Conservation (phyloP, 2,113 vertebrate species). For the Prolemur simus region DNA sequence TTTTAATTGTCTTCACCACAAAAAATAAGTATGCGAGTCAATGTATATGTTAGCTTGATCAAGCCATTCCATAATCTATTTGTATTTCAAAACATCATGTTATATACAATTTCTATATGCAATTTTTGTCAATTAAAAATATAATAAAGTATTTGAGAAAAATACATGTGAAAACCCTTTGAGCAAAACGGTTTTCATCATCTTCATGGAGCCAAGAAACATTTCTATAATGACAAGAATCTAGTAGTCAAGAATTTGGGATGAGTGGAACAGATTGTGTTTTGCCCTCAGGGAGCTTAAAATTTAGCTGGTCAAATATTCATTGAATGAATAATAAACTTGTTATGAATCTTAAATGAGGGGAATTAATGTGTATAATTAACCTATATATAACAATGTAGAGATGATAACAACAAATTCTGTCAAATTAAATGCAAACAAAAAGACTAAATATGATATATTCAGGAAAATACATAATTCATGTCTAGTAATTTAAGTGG, state of each 20-base stretch:
- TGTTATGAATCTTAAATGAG: background rate
- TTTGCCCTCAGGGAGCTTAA: background rate
- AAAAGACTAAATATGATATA: background rate
- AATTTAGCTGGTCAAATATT: background rate
- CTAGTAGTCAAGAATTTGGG: background rate
- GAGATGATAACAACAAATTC: too few species aligned
- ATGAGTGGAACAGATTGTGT: background rate
- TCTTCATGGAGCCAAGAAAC: background rate
- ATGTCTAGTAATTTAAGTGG: background rate
- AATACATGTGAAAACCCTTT: background rate
- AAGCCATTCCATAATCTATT: background rate
- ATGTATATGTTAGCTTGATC: background rate
- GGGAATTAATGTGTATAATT: too few species aligned
- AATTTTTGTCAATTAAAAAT: background rate
- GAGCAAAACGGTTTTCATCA: background rate
- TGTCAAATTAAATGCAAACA: background rate
- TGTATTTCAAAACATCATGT: background rate
- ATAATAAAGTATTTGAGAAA: background rate
- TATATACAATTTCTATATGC: background rate
- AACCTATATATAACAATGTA: too few species aligned
- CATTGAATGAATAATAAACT: background rate
- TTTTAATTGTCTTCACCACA: background rate
- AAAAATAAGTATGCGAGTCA: background rate
- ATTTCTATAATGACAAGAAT: background rate
- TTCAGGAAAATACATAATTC: background rate